Conservation (phyloP, 2,113 vertebrate genomes). For the Synchiropus splendidus region DNA sequence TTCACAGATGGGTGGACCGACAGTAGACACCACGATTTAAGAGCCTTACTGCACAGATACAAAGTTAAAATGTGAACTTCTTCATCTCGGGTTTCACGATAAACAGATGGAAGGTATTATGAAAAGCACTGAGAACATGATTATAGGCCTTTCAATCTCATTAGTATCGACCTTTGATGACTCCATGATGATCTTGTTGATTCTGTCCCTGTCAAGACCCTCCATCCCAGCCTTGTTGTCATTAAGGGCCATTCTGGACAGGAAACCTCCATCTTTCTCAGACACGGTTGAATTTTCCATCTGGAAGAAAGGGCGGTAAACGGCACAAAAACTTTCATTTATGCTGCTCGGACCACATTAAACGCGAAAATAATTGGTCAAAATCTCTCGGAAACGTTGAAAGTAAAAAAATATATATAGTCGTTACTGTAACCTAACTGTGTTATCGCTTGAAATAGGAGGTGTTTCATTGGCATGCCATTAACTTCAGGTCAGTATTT, state of each 20-base stretch:
- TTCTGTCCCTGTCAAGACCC: conserved; percentile 91
- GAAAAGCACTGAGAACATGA: neutral
- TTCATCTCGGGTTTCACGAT: too few relatives aligned
- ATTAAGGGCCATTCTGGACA: conserved; percentile 90
- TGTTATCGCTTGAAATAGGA: too few relatives aligned
- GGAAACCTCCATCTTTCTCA: conserved; percentile 58
- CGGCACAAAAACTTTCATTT: too few relatives aligned
- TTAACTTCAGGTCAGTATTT: too few relatives aligned
- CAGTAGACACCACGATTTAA: conserved; percentile 3
- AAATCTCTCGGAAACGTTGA: too few relatives aligned
- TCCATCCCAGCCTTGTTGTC: conserved; percentile 99
- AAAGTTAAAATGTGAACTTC: conserved; percentile 2
- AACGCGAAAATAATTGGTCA: too few relatives aligned
- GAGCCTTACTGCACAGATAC: neutral
- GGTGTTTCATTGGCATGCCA: too few relatives aligned
- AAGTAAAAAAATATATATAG: too few relatives aligned
- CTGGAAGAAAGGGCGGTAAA: neutral
- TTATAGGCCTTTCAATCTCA: neutral
- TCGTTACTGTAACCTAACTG: too few relatives aligned
- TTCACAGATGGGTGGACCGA: conserved; percentile 21
- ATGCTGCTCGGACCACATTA: too few relatives aligned
- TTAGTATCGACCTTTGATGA: conserved; percentile 77
- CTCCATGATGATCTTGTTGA: conserved; percentile 96
- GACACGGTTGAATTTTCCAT: conserved; percentile 39
- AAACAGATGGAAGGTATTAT: neutral